Evolutionary conservation across 2,888 invertebrate species (phyloP).

Genomic region (Eubasilissa splendida): DNA sequence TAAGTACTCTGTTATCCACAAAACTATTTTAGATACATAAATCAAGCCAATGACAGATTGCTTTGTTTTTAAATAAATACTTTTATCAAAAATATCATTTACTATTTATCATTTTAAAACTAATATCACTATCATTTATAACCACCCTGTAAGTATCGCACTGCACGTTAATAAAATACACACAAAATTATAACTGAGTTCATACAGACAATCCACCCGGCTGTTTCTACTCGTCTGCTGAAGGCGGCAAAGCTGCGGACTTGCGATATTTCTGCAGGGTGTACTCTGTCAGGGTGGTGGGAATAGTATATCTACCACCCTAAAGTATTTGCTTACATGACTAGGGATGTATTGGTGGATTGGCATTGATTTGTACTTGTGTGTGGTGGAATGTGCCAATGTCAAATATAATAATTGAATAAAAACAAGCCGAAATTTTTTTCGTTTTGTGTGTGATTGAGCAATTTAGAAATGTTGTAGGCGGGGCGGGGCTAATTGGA

Average conservation of each 20-base stretch:
- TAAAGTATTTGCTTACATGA: constrained; percentile 28
- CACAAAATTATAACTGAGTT: constrained; percentile 48
- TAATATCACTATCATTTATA: constrained; percentile 1
- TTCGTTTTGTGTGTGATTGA: background rate
- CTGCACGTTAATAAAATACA: constrained; percentile 54
- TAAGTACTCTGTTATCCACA: too few relatives aligned
- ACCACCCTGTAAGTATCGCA: constrained; percentile 45
- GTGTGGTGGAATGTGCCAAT: constrained; percentile 10
- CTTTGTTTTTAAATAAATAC: too few relatives aligned
- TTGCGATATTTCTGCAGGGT: constrained; percentile 34
- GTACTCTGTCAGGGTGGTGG: constrained; percentile 33
- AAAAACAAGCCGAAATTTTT: background rate
- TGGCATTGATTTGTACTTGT: constrained; percentile 24
- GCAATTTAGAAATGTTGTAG: background rate
- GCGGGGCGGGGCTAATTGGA: too few relatives aligned
- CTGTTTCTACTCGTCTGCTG: constrained; percentile 5
- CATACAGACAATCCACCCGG: constrained; percentile 27
- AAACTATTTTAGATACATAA: too few relatives aligned
- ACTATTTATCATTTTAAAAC: too few relatives aligned
- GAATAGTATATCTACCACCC: background rate
- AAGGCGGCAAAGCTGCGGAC: background rate
- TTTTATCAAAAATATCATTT: too few relatives aligned
- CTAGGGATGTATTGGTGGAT: constrained; percentile 43
- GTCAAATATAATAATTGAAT: background rate
- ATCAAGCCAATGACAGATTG: too few relatives aligned